Evolutionary conservation across 2,113 vertebrate genomes (phyloP).

Genomic region (Hippocampus zosterae): DNA sequence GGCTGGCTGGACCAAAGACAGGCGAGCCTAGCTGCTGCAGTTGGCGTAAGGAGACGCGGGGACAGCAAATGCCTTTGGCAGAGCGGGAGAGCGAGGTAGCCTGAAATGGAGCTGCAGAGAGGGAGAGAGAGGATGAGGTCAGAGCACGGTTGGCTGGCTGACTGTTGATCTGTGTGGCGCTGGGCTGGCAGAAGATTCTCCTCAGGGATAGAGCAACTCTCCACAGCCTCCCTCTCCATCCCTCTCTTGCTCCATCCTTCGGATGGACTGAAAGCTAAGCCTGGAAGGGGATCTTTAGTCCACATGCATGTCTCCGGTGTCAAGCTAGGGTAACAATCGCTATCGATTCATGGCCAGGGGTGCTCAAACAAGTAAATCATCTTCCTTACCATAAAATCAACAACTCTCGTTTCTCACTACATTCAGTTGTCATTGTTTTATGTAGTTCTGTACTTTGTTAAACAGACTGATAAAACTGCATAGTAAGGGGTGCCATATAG

Average conservation of each 20-base stretch:
- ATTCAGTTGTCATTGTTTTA: not conserved
- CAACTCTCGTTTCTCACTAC: not conserved
- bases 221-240: slow-evolving; percentile 46
- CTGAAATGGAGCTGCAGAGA: slow-evolving; percentile 47
- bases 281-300: slow-evolving; percentile 19
- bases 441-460: not conserved
- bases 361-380: not conserved
- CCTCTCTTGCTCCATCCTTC: slow-evolving; percentile 25
- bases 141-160: slow-evolving; percentile 69
- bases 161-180: slow-evolving; percentile 72
- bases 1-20: slow-evolving; percentile 34
- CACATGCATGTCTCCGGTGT: slow-evolving; percentile 3
- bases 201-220: slow-evolving; percentile 57
- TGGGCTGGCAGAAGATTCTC: slow-evolving; percentile 66
- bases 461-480: no score
- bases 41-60: slow-evolving; percentile 62
- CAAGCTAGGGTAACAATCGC: slow-evolving; percentile 3
- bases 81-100: slow-evolving; percentile 48
- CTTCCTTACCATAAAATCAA: not conserved
- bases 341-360: not conserved
- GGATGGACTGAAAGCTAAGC: slow-evolving; percentile 40
- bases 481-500: no score
- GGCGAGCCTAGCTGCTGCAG: slow-evolving; percentile 32
- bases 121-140: slow-evolving; percentile 51
- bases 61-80: slow-evolving; percentile 64